Evolutionary conservation across 2,888 invertebrate species (phyloP).

Genomic region (Laothoe populi): DNA sequence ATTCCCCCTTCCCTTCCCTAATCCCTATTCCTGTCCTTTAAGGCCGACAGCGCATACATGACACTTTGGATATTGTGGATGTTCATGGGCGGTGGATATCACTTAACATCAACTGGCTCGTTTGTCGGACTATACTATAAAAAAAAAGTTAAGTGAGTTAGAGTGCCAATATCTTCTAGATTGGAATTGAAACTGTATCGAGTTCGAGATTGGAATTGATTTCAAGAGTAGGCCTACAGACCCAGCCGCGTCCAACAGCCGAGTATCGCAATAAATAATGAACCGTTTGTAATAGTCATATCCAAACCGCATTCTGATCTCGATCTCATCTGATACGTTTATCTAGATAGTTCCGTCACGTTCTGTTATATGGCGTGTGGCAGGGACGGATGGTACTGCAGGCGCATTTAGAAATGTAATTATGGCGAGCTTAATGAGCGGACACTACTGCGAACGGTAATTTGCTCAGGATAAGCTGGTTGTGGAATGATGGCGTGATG

Average conservation of each 20-base stretch:
- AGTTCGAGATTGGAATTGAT: no score
- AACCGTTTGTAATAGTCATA: conserved; percentile 69
- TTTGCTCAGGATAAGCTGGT: conserved; percentile 53
- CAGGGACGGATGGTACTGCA: conserved; percentile 55
- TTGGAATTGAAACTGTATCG: no score
- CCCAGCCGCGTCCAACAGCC: conserved; percentile 12
- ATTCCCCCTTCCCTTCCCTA: no score
- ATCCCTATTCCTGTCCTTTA: no score
- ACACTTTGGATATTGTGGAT: no score
- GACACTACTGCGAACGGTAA: conserved; percentile 59
- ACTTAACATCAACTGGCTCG: no score
- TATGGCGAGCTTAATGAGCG: conserved; percentile 65
- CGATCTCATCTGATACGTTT: conserved; percentile 70
- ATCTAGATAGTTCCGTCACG: conserved; percentile 73
- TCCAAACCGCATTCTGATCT: conserved; percentile 67
- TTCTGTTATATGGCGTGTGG: conserved; percentile 54
- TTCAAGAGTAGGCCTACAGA: no score
- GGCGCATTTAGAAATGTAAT: conserved; percentile 65
- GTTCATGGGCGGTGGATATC: no score
- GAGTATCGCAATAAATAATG: conserved; percentile 69
- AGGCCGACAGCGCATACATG: no score
- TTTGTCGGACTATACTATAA: no score
- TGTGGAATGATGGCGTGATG: conserved; percentile 43
- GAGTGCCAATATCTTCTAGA: no score
- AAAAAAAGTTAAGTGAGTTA: no score